phyloP scores from a whole-genome alignment of 2,888 invertebrate genomes.

The Archips crataeganus region DNA sequence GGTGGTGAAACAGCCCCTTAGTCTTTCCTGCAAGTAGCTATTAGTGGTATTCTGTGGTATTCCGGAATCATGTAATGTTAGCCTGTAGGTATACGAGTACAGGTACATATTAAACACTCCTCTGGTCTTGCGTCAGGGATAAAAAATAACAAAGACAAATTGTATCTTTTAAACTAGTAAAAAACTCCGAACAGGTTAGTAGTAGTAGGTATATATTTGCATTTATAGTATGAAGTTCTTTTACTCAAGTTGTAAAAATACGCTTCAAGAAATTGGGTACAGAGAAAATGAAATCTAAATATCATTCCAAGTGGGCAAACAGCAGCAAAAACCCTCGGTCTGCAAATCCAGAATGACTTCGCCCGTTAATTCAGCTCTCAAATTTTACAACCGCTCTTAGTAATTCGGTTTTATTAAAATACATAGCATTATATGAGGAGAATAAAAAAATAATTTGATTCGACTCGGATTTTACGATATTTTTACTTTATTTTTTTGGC shows the following conservation, averaged over 20 bases:
- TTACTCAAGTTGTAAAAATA: constrained; percentile 2
- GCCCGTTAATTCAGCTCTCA: constrained; percentile 75
- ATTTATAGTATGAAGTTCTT: not conserved
- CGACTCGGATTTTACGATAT: constrained; percentile 65
- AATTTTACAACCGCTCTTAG: constrained; percentile 77
- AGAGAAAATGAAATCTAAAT: constrained; percentile 8
- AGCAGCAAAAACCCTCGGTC: constrained; percentile 57
- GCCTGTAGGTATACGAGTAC: too few species aligned
- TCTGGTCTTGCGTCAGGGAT: too few species aligned
- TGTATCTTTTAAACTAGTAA: not conserved
- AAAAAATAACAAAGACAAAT: not conserved
- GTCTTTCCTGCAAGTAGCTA: too few species aligned
- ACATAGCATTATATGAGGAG: constrained; percentile 69
- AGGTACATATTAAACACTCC: too few species aligned
- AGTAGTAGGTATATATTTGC: too few species aligned
- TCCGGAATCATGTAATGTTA: too few species aligned
- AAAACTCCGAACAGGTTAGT: not conserved
- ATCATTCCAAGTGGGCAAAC: constrained; percentile 34
- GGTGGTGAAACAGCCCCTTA: too few species aligned
- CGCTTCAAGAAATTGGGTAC: not conserved
- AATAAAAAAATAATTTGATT: constrained; percentile 71
- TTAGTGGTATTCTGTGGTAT: too few species aligned
- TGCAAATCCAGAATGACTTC: constrained; percentile 69
- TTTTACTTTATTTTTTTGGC: constrained; percentile 55
- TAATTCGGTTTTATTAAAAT: constrained; percentile 81